Evolutionary conservation across 2,113 vertebrate genomes (phyloP), one percentile per base, ranked within the genome.

Genomic region (Leptosomus discolor): DNA sequence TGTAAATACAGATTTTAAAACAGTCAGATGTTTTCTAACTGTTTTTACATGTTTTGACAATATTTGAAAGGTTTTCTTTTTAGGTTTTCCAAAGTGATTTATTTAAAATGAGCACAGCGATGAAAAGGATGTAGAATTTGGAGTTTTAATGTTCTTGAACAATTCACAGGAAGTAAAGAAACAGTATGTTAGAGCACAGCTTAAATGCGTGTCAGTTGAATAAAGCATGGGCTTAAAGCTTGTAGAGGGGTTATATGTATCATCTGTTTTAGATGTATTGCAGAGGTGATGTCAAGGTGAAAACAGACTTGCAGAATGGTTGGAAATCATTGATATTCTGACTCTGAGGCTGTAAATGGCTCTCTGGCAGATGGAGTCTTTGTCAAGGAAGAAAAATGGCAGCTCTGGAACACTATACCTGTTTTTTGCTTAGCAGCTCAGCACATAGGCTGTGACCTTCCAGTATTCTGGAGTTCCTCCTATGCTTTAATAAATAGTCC

Each of bases 301-400:
- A 98, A 97, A 96, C 98, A 97, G 96, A 97, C 97, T 98, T 98
- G 97, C 97, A 95, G 98, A 99, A 98, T 98, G 98, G 98, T 98
- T 98, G 98, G 98, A 98, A 99, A 99, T 99, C 99, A 99, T 99
- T 99, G 99, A 98, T 99, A 99, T 99, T 99, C 99, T 98, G 98
- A 98, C 98, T 99, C 97, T 22, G 98, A 98, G 98, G 98, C 98
- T 99, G 98, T 98, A 99, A 99, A 99, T 99, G 99, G 98, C 98
- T 98, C 96, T 77, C 98, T 99, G 98, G 99, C 99, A 99, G 99
- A 99, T 99, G 99, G 99, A 99, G 98, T 98, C 99, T 99, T 99
- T 99, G 99, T 99, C 99, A 99, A 98, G 97, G 97, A 99, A 99
- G 99, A 99, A 98, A 99, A 99, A 99, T 99, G 98, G 99, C 98